These are phyloP conservation scores for Agrilus mali DNA, from an alignment of 2,888 invertebrate genomes.

Conservation along the genomic window DNA sequence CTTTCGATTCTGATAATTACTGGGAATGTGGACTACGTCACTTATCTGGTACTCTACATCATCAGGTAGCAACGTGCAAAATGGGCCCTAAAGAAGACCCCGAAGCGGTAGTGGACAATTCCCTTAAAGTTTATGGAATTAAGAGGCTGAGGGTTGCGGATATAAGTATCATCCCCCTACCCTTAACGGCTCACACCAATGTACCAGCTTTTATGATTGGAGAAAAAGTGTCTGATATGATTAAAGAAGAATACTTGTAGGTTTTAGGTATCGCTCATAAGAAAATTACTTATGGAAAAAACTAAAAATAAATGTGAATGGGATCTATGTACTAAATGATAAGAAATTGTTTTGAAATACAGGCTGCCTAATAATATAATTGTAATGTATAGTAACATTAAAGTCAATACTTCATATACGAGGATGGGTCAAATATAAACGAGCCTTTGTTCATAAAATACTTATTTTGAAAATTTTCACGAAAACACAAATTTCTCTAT, in stretches of 20 bases:
- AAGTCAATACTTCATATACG: too few species aligned
- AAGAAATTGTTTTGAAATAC: too few species aligned
- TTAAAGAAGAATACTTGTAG: constrained; percentile 34
- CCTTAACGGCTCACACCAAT: constrained; percentile 40
- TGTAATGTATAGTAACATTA: too few species aligned
- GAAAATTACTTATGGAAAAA: too few species aligned
- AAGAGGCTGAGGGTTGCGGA: constrained; percentile 40
- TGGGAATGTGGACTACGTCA: constrained; percentile 40
- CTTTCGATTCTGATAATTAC: constrained; percentile 36
- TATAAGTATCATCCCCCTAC: constrained; percentile 41
- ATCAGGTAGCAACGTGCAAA: constrained; percentile 42
- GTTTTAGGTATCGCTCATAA: too few species aligned
- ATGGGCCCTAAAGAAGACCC: constrained; percentile 42
- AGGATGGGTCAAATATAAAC: too few species aligned
- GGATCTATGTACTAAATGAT: too few species aligned
- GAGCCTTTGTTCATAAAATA: too few species aligned
- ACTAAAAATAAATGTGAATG: too few species aligned
- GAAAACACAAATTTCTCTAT: too few species aligned
- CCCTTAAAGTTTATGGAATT: constrained; percentile 39
- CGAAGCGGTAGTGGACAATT: constrained; percentile 43
- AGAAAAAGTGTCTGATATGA: constrained; percentile 42
- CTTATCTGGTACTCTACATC: constrained; percentile 36
- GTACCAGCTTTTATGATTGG: constrained; percentile 43
- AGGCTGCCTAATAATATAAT: too few species aligned
- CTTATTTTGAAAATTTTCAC: too few species aligned